Percentiles rank a stretch among this genome's conserved stretches.
These are phyloP conservation scores for Hydrolagus affinis DNA, from an alignment of 2,113 vertebrate genomes.

Conservation along the genomic window DNA sequence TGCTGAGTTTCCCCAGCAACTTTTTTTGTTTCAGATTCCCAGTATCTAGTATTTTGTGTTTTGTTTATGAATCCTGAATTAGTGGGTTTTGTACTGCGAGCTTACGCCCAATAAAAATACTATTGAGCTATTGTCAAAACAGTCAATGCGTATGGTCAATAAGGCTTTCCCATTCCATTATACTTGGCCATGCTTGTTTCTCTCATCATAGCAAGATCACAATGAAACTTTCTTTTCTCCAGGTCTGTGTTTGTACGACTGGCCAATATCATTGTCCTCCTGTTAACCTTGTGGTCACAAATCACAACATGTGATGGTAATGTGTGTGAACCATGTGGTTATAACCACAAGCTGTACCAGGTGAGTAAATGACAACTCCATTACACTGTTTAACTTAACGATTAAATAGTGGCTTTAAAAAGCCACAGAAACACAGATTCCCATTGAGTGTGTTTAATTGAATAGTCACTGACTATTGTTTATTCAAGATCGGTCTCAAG, in stretches of 20 bases:
- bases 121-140: too few relatives aligned
- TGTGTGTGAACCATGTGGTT: constrained; percentile 68
- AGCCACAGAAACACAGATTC: too few relatives aligned
- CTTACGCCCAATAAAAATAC: too few relatives aligned
- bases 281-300: constrained; percentile 79
- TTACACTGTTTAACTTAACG: neutral
- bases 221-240: constrained; percentile 24
- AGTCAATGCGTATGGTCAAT: too few relatives aligned
- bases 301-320: constrained; percentile 59
- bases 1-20: too few relatives aligned
- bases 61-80: too few relatives aligned
- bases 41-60: too few relatives aligned
- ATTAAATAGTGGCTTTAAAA: constrained; percentile 21
- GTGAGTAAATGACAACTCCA: constrained; percentile 56
- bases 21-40: too few relatives aligned
- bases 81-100: too few relatives aligned
- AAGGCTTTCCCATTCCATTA: neutral
- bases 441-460: neutral
- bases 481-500: too few relatives aligned
- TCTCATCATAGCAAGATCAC: neutral
- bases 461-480: too few relatives aligned
- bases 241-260: constrained; percentile 89
- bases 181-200: neutral
- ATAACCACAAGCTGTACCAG: constrained; percentile 75
- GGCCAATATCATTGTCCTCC: constrained; percentile 80